These are phyloP conservation scores for Coelopa pilipes DNA, from an alignment of 2,888 invertebrate genomes.

Conservation along the genomic window DNA sequence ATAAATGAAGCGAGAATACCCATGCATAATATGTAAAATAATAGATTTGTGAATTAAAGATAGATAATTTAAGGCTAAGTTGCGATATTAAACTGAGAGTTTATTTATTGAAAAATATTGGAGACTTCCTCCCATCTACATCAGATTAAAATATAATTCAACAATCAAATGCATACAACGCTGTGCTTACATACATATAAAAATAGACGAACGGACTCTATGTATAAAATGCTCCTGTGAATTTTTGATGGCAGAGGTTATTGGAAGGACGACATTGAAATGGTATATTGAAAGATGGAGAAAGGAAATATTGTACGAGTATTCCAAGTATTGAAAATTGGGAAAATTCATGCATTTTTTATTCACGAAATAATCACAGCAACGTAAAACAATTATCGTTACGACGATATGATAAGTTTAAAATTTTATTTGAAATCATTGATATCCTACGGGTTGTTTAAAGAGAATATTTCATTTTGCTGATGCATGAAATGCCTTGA, in stretches of 20 bases:
- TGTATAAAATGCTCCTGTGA: slow-evolving; percentile 2
- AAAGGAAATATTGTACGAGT: too few species aligned
- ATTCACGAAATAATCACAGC: slow-evolving; percentile 7
- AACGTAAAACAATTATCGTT: slow-evolving; percentile 42
- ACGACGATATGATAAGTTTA: slow-evolving; percentile 40
- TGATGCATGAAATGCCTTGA: too few species aligned
- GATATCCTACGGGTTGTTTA: too few species aligned
- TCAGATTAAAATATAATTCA: background rate
- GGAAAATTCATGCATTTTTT: background rate
- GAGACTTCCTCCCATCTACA: background rate
- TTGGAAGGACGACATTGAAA: too few species aligned
- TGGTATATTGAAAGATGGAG: too few species aligned
- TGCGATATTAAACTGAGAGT: slow-evolving; percentile 23
- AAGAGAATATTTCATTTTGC: slow-evolving; percentile 19
- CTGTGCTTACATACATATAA: background rate
- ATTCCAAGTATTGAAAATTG: background rate
- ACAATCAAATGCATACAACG: background rate
- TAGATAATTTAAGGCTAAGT: slow-evolving; percentile 16
- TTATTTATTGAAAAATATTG: slow-evolving; percentile 18
- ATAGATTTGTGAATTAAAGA: background rate
- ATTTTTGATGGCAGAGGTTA: too few species aligned
- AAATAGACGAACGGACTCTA: slow-evolving; percentile 7
- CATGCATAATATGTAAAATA: background rate
- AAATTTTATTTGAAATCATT: too few species aligned
- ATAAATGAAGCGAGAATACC: slow-evolving; percentile 23